Conservation (phyloP, 2,113 vertebrate species). For the Pelobates fuscus region DNA sequence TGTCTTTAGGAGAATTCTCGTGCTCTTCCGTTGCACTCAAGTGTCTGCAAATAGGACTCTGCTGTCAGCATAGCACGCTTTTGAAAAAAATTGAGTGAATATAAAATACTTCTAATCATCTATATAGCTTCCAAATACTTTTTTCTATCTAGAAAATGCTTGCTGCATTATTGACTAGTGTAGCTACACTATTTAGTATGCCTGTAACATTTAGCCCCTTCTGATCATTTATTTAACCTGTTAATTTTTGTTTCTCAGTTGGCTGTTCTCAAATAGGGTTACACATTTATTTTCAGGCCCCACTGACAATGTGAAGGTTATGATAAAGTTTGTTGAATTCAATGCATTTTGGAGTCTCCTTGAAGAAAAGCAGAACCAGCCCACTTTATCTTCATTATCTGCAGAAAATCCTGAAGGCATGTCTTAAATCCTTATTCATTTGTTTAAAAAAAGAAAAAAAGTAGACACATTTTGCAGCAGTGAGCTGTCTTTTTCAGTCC, state of each 20-base stretch:
- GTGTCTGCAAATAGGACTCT: too few relatives aligned
- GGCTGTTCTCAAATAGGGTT: neutral
- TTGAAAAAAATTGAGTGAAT: too few relatives aligned
- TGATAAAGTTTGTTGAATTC: neutral
- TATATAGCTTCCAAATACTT: too few relatives aligned
- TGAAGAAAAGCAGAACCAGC: slow-evolving; percentile 14
- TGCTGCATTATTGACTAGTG: too few relatives aligned
- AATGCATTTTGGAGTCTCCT: slow-evolving; percentile 3
- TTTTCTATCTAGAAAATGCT: too few relatives aligned
- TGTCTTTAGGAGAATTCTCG: too few relatives aligned
- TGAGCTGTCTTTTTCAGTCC: slow-evolving; percentile 29
- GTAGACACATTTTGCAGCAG: slow-evolving; percentile 1
- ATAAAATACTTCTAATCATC: too few relatives aligned
- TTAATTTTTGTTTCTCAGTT: neutral
- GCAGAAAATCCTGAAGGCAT: slow-evolving; percentile 2
- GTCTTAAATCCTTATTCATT: slow-evolving; percentile 14
- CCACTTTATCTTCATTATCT: slow-evolving; percentile 32
- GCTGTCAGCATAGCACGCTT: too few relatives aligned
- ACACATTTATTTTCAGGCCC: neutral
- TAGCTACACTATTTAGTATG: too few relatives aligned
- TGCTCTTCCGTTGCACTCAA: too few relatives aligned
- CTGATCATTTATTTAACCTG: too few relatives aligned
- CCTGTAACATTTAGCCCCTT: too few relatives aligned
- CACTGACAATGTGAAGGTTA: neutral
- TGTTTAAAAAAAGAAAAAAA: neutral